A percentile compares a stretch with the other conserved stretches of the same genome.
These are phyloP conservation scores for Quadroppia sp. DNA, from an alignment of 2,888 invertebrate genomes.

Conservation along the genomic window DNA sequence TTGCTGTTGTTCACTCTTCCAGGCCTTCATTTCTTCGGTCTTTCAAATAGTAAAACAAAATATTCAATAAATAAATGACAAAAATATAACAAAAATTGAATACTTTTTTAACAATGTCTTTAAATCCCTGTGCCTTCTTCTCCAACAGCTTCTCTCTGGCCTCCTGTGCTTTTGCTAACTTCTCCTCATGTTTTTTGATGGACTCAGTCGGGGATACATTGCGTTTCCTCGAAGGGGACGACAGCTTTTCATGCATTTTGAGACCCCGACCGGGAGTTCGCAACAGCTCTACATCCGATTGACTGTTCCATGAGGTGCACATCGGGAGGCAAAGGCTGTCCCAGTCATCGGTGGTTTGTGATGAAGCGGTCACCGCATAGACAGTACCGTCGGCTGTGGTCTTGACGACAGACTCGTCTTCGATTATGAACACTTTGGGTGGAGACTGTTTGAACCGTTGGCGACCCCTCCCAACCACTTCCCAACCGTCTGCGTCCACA, in stretches of 20 bases:
- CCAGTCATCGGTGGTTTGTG: neutral
- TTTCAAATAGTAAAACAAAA: neutral
- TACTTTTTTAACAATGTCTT: slow-evolving; percentile 74
- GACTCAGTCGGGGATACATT: slow-evolving; percentile 56
- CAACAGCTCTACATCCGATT: neutral
- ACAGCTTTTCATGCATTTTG: slow-evolving; percentile 87
- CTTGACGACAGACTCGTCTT: neutral
- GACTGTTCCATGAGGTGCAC: neutral
- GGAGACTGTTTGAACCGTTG: neutral
- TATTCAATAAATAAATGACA: neutral
- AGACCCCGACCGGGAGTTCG: slow-evolving; percentile 83
- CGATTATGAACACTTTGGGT: neutral
- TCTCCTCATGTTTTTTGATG: slow-evolving; percentile 72
- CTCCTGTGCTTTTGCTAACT: slow-evolving; percentile 84
- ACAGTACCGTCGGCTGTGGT: slow-evolving; percentile 10
- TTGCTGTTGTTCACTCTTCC: slow-evolving; percentile 78
- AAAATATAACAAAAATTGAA: slow-evolving; percentile 54
- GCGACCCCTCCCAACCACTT: slow-evolving; percentile 4
- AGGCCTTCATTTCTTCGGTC: slow-evolving; percentile 62
- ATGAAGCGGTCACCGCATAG: neutral
- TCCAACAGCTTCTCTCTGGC: slow-evolving; percentile 75
- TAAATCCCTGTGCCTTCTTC: slow-evolving; percentile 76
- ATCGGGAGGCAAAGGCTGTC: neutral
- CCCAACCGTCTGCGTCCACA: neutral
- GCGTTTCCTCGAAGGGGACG: slow-evolving; percentile 79